These are phyloP conservation scores for Vesta saturnalis DNA, from an alignment of 2,888 invertebrate species.

Conservation along the genomic window DNA sequence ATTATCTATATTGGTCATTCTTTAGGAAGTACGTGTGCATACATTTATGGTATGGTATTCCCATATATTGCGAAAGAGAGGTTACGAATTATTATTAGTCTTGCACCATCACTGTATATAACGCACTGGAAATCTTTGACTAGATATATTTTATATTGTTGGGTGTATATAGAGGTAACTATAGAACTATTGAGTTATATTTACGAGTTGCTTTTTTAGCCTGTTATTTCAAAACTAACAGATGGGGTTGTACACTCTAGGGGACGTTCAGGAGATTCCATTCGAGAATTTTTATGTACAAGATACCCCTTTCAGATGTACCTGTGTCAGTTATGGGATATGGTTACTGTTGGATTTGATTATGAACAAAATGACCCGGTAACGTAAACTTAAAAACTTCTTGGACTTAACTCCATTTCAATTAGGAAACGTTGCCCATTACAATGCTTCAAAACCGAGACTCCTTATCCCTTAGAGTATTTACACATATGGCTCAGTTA, in stretches of 20 bases:
- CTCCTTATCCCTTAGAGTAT: conserved; percentile 54
- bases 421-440: conserved; percentile 56
- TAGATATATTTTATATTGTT: not conserved
- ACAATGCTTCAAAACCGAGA: conserved; percentile 57
- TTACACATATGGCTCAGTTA: conserved; percentile 53
- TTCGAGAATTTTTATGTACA: conserved; percentile 21
- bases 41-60: conserved; percentile 66
- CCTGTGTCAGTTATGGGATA: conserved; percentile 32
- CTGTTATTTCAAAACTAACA: not conserved
- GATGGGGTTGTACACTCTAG: not conserved
- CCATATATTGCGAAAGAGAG: conserved; percentile 67
- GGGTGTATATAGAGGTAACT: conserved; percentile 7
- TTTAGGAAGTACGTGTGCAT: conserved; percentile 68
- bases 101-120: conserved; percentile 63
- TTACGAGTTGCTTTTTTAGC: conserved; percentile 3
- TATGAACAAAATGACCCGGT: conserved; percentile 41
- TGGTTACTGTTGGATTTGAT: conserved; percentile 32
- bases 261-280: not conserved
- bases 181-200: not conserved
- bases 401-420: not conserved
- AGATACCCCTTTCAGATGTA: conserved; percentile 35
- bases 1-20: conserved; percentile 69
- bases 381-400: not conserved
- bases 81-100: conserved; percentile 63
- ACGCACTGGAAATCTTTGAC: conserved; percentile 9